Evolutionary conservation across 2,888 invertebrate species (phyloP), one percentile per base, ranked within the genome.

Genomic region (Sympetrum striolatum): DNA sequence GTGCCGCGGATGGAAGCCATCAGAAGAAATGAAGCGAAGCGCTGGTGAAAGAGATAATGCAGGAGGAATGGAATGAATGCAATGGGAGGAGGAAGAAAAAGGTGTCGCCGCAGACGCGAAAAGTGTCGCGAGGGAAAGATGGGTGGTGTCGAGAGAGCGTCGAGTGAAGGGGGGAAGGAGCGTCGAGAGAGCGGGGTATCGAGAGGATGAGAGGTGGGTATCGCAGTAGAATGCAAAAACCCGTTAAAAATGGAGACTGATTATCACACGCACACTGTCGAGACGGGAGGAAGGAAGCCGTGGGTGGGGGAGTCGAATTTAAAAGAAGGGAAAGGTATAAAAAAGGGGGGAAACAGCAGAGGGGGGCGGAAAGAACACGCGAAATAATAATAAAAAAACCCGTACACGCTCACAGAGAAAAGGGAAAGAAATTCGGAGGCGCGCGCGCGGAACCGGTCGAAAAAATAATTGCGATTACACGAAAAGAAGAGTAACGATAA

Each of bases 191-290:
- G 48, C 6, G n/a, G 10, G 8, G n/a, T 15, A 12, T 8, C 81
- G 81, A 25, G n/a, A 25, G 64, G 2, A n/a, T n/a, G 64, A n/a
- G 58, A 82, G 64, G 86, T 22, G 60, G 58, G 86, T 60, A 58
- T 35, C 18, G 86, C 31, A 86, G 60, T 86, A 60, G 86, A 64
- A 86, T 86, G 86, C 86, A 86, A 39, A 86, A 86, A 86, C 37
- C 86, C 86, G 86, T 86, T 86, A 86, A 86, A 82, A 86, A 86
- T 86, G 86, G 86, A 86, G 86, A 86, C 86, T 86, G 86, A 86
- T 86, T 86, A 86, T 86, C 86, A 64, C 39, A 86, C 60, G 60
- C 64, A 64, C 86, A 35, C 35, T 58, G 35, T 60, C 22, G 60
- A 60, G 86, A 60, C 58, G 18, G 22, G n/a, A 44, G 58, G 15